Evolutionary conservation across 2,888 invertebrate species (phyloP).

Genomic region (Noctua janthina): DNA sequence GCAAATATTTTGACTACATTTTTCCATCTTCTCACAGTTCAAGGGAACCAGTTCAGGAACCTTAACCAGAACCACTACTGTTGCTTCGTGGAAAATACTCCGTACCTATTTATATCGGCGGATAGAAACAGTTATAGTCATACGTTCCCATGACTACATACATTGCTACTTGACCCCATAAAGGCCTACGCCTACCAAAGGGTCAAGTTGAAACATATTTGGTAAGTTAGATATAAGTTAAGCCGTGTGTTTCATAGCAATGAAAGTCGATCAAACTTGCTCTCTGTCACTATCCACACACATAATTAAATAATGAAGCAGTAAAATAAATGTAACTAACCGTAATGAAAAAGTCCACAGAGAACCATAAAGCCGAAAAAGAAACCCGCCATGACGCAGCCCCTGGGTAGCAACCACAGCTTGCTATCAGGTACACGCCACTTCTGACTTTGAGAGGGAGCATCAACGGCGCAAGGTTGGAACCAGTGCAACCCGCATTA

Average conservation of each 20-base stretch:
- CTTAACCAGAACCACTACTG: neutral
- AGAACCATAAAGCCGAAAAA: conserved; percentile 69
- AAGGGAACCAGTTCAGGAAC: conserved; percentile 22
- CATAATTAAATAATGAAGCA: conserved; percentile 38
- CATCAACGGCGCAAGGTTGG: conserved; percentile 48
- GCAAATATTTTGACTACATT: neutral
- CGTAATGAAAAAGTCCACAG: conserved; percentile 75
- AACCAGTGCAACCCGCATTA: conserved; percentile 66
- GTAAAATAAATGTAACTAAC: conserved; percentile 72
- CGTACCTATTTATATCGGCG: neutral
- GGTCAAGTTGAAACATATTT: conserved; percentile 1
- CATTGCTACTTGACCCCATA: conserved; percentile 1
- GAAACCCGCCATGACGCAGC: conserved; percentile 50
- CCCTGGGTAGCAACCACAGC: conserved; percentile 56
- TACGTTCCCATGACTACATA: neutral
- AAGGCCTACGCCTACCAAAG: neutral
- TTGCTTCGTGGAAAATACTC: neutral
- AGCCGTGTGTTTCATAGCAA: neutral
- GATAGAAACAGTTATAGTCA: neutral
- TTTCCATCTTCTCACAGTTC: conserved; percentile 13
- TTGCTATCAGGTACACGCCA: conserved; percentile 59
- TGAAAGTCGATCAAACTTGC: neutral
- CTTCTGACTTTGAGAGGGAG: conserved; percentile 61
- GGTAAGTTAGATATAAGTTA: neutral
- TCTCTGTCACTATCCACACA: neutral